Conservation (phyloP, 2,888 invertebrate genomes). For the Nemoura dubitans region DNA sequence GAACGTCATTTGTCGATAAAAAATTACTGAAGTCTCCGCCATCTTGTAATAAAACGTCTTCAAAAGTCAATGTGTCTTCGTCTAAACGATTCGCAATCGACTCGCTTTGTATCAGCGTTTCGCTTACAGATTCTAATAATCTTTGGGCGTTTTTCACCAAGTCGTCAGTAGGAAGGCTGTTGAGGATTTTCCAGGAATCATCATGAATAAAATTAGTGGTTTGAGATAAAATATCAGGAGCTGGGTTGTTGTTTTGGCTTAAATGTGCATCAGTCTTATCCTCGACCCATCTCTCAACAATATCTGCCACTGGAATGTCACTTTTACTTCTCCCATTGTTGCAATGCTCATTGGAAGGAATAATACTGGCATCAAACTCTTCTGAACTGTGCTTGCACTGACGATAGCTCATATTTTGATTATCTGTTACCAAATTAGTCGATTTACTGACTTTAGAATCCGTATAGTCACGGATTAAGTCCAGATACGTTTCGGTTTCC, state of each 20-base stretch:
- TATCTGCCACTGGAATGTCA: not conserved
- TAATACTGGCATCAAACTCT: not conserved
- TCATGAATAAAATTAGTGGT: constrained; percentile 37
- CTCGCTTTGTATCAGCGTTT: constrained; percentile 60
- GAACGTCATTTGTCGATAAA: not conserved
- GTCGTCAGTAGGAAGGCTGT: constrained; percentile 55
- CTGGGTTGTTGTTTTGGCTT: constrained; percentile 30
- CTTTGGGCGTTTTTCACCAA: constrained; percentile 61
- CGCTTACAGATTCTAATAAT: constrained; percentile 60
- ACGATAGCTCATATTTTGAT: not conserved
- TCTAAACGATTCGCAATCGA: constrained; percentile 50
- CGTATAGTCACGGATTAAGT: constrained; percentile 59
- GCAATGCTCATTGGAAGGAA: not conserved
- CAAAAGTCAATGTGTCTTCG: not conserved
- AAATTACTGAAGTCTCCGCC: not conserved
- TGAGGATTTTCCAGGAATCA: constrained; percentile 46
- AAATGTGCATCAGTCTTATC: constrained; percentile 13
- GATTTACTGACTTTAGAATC: constrained; percentile 26
- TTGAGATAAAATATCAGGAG: constrained; percentile 39
- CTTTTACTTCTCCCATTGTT: not conserved
- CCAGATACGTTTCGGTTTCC: constrained; percentile 59
- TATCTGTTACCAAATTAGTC: not conserved
- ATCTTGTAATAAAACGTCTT: not conserved
- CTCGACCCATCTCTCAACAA: not conserved
- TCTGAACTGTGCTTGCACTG: not conserved